These are phyloP conservation scores for Amphiprion percula DNA, from an alignment of 2,113 vertebrate species.

Conservation along the genomic window DNA sequence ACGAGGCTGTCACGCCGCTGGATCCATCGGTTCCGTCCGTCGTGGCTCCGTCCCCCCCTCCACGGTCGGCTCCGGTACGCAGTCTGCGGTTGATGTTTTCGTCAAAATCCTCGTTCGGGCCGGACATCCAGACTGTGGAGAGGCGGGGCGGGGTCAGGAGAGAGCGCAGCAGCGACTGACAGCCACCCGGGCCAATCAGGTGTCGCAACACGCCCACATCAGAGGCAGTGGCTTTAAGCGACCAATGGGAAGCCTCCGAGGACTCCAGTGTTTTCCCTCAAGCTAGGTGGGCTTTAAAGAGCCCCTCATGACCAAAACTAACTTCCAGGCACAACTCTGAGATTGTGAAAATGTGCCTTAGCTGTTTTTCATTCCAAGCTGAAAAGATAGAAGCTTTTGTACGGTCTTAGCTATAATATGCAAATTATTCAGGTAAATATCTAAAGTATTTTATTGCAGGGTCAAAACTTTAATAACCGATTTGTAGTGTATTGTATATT, in stretches of 20 bases:
- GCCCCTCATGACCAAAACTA: slow-evolving; percentile 24
- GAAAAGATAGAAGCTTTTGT: too few relatives aligned
- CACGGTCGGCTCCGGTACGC: slow-evolving; percentile 30
- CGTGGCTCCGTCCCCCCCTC: slow-evolving; percentile 5
- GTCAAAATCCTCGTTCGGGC: slow-evolving; percentile 59
- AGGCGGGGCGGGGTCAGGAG: slow-evolving; percentile 27
- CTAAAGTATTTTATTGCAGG: too few relatives aligned
- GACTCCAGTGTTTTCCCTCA: slow-evolving; percentile 29
- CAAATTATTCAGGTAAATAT: too few relatives aligned
- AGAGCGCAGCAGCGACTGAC: slow-evolving; percentile 38
- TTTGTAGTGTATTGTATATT: too few relatives aligned
- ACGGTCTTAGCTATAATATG: too few relatives aligned
- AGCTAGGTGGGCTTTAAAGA: slow-evolving; percentile 75
- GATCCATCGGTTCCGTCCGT: slow-evolving; percentile 39
- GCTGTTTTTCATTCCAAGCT: not conserved
- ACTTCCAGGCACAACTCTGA: slow-evolving; percentile 22
- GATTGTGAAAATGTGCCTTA: slow-evolving; percentile 15
- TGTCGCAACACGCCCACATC: not conserved
- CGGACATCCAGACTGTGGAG: slow-evolving; percentile 40
- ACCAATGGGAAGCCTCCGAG: slow-evolving; percentile 65
- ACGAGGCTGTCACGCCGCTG: slow-evolving; percentile 53
- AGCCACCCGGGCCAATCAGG: slow-evolving; percentile 40
- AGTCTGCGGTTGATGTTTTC: slow-evolving; percentile 72
- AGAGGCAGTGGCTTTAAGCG: not conserved
- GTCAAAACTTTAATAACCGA: too few relatives aligned